phyloP scores from a whole-genome alignment of 2,888 invertebrate species.

The Hirtodrosophila alboralis region DNA sequence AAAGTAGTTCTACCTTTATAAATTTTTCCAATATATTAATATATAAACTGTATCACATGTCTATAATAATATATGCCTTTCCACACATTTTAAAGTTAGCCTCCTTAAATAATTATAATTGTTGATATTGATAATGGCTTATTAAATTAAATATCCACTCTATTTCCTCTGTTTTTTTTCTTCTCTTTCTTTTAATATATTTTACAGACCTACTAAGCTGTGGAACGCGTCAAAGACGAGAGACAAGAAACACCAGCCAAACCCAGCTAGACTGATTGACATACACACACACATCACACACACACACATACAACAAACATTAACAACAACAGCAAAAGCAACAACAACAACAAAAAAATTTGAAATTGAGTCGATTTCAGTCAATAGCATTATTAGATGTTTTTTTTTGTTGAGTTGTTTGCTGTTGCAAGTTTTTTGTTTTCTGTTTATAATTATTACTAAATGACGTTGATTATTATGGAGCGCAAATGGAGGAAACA shows the following conservation, averaged over 20 bases:
- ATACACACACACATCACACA: conserved; percentile 34
- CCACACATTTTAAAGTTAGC: conserved; percentile 9
- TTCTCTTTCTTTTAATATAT: conserved; percentile 17
- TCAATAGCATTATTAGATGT: conserved; percentile 38
- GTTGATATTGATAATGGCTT: conserved; percentile 31
- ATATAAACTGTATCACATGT: neutral
- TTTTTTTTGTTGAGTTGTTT: conserved; percentile 39
- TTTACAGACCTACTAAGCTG: conserved; percentile 65
- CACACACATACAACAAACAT: conserved; percentile 12
- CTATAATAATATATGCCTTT: neutral
- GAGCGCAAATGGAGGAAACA: conserved; percentile 79
- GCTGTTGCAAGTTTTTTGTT: conserved; percentile 52
- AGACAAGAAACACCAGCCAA: conserved; percentile 48
- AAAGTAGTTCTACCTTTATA: no score
- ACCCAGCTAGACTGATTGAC: conserved; percentile 75
- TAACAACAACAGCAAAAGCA: conserved; percentile 23
- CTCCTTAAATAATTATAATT: conserved; percentile 17
- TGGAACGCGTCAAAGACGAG: conserved; percentile 50
- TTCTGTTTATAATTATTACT: conserved; percentile 74
- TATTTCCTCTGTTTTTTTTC: conserved; percentile 1
- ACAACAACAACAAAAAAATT: conserved; percentile 31
- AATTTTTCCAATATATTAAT: neutral
- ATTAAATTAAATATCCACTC: conserved; percentile 29
- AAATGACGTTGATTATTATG: conserved; percentile 75
- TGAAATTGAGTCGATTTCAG: conserved; percentile 42